These are phyloP conservation scores for Chamaetylas fuelleborni DNA, from an alignment of 2,113 vertebrate genomes.

Conservation along the genomic window DNA sequence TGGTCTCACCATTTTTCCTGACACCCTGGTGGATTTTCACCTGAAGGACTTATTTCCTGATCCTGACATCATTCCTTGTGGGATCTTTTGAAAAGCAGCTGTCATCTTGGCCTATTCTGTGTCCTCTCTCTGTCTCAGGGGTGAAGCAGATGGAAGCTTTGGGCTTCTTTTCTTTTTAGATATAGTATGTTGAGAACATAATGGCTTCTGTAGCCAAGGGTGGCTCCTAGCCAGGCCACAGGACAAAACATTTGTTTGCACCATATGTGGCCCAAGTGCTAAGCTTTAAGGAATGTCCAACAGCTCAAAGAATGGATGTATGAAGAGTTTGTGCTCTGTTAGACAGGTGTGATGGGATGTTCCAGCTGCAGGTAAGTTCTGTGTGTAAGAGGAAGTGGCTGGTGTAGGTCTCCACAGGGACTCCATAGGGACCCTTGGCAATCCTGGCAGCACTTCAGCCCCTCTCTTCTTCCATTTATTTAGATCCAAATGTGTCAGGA, in stretches of 20 bases:
- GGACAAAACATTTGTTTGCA: background rate
- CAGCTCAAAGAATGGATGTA: background rate
- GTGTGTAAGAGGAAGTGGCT: background rate
- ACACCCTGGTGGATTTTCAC: background rate
- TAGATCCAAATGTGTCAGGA: background rate
- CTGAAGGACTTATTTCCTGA: background rate
- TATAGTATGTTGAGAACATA: background rate
- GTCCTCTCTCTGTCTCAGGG: background rate
- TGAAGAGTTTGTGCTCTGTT: background rate
- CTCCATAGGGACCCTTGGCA: background rate
- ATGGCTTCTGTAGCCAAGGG: background rate
- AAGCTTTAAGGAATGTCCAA: background rate
- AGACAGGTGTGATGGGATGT: background rate
- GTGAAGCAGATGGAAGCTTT: conserved; percentile 13
- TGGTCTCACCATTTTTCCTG: background rate
- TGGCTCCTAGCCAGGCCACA: background rate
- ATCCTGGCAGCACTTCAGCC: background rate
- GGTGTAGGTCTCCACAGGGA: background rate
- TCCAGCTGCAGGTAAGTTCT: background rate
- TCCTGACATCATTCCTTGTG: background rate
- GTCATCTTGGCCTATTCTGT: background rate
- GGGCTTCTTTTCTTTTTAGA: background rate
- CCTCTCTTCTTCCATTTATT: background rate
- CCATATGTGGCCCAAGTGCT: background rate
- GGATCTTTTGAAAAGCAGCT: background rate